Conservation (phyloP, 2,113 vertebrate species). For the Eptesicus fuscus region DNA sequence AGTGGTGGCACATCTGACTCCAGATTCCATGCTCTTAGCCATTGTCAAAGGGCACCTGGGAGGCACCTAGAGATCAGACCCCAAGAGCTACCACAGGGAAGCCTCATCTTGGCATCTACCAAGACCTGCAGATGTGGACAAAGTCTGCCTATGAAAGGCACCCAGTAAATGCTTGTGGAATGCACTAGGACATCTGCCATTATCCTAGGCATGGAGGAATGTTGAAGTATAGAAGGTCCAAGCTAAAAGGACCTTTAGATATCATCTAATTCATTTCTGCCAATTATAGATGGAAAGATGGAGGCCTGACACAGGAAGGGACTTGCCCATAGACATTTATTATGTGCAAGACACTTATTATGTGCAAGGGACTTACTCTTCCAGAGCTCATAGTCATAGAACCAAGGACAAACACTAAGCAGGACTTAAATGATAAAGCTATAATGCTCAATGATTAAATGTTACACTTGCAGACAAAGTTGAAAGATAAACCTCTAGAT, state of each 20-base stretch:
- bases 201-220: background rate
- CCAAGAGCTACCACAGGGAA: background rate
- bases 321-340: background rate
- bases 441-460: background rate
- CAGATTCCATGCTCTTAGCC: background rate
- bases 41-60: background rate
- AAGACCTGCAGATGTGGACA: background rate
- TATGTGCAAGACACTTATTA: no score
- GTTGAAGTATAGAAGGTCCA: background rate
- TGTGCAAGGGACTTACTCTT: background rate
- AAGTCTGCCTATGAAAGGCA: background rate
- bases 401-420: background rate
- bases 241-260: background rate
- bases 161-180: background rate
- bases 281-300: background rate
- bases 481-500: background rate
- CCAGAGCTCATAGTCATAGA: background rate
- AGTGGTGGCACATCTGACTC: background rate
- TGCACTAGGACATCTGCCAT: background rate
- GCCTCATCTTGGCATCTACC: background rate
- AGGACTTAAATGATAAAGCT: background rate
- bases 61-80: background rate
- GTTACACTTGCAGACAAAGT: background rate
- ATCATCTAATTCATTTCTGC: background rate
- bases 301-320: background rate